These are phyloP conservation scores for Drosophila ambigua DNA, from an alignment of 1,140 invertebrate genomes.

Conservation along the genomic window DNA sequence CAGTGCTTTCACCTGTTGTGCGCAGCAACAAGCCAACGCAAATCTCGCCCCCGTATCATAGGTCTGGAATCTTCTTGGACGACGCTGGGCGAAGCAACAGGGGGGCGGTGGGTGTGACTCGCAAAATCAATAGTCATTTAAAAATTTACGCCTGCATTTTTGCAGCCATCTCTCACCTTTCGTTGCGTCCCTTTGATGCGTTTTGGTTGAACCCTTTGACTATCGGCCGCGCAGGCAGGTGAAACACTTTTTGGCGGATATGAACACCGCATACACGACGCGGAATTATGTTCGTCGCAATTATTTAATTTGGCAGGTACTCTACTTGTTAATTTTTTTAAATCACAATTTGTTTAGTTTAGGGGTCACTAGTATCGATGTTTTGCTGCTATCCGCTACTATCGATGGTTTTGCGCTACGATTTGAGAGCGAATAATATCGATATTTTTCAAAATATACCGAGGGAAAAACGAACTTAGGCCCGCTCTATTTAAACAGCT, in stretches of 20 bases:
- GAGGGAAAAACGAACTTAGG: too few relatives aligned
- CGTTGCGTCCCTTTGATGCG: neutral
- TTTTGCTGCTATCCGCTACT: too few relatives aligned
- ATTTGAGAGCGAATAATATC: too few relatives aligned
- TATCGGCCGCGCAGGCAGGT: neutral
- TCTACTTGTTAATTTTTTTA: too few relatives aligned
- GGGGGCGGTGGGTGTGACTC: slow-evolving; percentile 9
- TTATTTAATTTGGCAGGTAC: too few relatives aligned
- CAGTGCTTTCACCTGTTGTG: slow-evolving; percentile 63
- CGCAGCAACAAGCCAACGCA: slow-evolving; percentile 49
- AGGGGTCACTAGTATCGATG: too few relatives aligned
- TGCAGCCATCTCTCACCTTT: slow-evolving; percentile 22
- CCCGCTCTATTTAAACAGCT: too few relatives aligned
- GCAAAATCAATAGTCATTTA: slow-evolving; percentile 30
- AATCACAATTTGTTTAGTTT: too few relatives aligned
- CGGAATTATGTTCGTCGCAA: neutral
- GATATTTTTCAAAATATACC: too few relatives aligned
- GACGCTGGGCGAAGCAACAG: slow-evolving; percentile 12
- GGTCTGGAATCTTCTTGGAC: too few relatives aligned
- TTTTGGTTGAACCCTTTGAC: slow-evolving; percentile 30
- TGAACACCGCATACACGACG: slow-evolving; percentile 18
- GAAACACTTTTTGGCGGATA: neutral
- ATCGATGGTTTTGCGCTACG: too few relatives aligned
- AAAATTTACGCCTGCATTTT: slow-evolving; percentile 25
- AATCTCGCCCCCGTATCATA: neutral